These are phyloP conservation scores for Ceyx erithaca DNA, from an alignment of 2,797 vertebrate genomes.

Conservation along the genomic window DNA sequence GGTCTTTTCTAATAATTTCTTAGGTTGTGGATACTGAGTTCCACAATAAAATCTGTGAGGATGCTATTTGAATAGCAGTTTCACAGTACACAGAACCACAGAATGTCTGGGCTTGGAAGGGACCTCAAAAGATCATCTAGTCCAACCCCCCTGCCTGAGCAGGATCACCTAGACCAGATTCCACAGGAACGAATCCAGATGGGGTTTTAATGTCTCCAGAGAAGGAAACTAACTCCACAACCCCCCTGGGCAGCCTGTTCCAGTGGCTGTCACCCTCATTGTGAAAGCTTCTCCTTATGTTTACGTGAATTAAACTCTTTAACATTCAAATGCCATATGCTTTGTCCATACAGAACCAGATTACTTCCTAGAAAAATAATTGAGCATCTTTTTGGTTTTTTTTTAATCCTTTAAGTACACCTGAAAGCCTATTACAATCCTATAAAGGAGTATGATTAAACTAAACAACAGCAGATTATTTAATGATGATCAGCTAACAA, in stretches of 20 bases:
- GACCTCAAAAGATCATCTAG: too few relatives aligned
- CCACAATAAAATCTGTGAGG: not conserved
- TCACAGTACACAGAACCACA: not conserved
- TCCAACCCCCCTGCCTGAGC: too few relatives aligned
- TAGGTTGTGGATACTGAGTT: not conserved
- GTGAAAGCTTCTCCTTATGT: too few relatives aligned
- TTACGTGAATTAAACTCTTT: not conserved
- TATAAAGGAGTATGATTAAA: slow-evolving; percentile 22
- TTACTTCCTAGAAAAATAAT: slow-evolving; percentile 27
- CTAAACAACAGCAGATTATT: not conserved
- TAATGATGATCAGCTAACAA: slow-evolving; percentile 45
- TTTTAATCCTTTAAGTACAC: slow-evolving; percentile 33
- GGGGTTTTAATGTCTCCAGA: too few relatives aligned
- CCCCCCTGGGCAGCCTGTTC: too few relatives aligned
- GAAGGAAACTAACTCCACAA: too few relatives aligned
- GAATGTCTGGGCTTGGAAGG: too few relatives aligned
- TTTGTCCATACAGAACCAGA: not conserved
- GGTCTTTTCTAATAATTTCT: not conserved
- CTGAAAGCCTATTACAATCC: slow-evolving; percentile 12
- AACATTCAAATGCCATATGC: not conserved
- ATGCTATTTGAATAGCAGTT: not conserved
- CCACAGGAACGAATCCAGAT: too few relatives aligned
- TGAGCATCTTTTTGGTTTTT: not conserved
- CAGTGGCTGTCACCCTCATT: too few relatives aligned
- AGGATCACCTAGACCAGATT: too few relatives aligned